These are phyloP conservation scores for Gavia stellata DNA, from an alignment of 2,113 vertebrate species.

Conservation along the genomic window DNA sequence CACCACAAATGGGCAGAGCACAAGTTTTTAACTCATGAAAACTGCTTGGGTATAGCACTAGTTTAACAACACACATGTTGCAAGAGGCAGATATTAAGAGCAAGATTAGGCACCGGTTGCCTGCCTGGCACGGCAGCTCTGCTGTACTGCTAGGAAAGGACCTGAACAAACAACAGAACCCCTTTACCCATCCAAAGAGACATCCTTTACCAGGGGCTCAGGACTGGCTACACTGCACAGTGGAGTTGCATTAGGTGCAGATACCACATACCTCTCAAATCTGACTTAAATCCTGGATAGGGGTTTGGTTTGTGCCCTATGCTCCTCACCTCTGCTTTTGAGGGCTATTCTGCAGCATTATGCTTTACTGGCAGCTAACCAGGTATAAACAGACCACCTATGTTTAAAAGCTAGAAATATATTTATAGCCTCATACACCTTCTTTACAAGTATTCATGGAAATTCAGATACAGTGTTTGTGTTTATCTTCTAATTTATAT, in stretches of 20 bases:
- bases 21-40: background rate
- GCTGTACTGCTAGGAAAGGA: background rate
- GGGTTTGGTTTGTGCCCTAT: no score
- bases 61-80: background rate
- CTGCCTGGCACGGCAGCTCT: background rate
- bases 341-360: accelerated
- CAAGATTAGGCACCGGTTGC: background rate
- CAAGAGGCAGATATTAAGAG: background rate
- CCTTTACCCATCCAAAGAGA: background rate
- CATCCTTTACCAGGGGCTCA: background rate
- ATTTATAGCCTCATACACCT: accelerated
- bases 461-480: background rate
- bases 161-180: background rate
- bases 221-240: background rate
- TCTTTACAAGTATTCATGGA: background rate
- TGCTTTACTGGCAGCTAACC: background rate
- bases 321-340: background rate
- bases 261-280: background rate
- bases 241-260: accelerated
- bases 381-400: accelerated
- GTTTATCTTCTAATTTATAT: background rate
- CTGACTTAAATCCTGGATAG: accelerated
- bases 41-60: no score
- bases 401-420: background rate
- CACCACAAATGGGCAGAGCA: background rate